phyloP scores from a whole-genome alignment of 2,113 vertebrate species.

The Platichthys flesus region DNA sequence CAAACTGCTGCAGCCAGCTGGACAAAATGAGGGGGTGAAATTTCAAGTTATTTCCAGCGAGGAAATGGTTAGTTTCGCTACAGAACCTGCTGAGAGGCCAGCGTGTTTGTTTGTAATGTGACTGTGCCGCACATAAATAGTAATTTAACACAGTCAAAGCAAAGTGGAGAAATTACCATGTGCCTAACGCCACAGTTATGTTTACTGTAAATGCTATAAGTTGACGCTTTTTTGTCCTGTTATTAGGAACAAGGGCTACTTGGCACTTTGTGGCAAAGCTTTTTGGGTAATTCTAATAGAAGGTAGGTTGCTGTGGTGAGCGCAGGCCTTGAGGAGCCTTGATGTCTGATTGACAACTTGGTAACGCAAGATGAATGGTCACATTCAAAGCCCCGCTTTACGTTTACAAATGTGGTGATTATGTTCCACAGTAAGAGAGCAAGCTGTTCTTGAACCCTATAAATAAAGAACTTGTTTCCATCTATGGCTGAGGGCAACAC shows the following conservation, averaged over 20 bases:
- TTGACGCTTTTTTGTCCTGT: conserved; percentile 35
- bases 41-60: conserved; percentile 24
- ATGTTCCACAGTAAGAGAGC: conserved; percentile 68
- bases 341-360: conserved; percentile 59
- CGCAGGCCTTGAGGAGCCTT: conserved; percentile 60
- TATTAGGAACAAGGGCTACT: conserved; percentile 45
- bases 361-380: conserved; percentile 69
- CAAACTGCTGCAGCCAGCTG: not conserved
- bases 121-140: conserved; percentile 26
- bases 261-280: conserved; percentile 63
- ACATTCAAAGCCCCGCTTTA: conserved; percentile 67
- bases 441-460: conserved; percentile 74
- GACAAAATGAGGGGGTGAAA: conserved; percentile 21
- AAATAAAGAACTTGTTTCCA: conserved; percentile 56
- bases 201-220: conserved; percentile 25
- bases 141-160: conserved; percentile 25
- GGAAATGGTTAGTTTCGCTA: conserved; percentile 36
- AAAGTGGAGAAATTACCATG: conserved; percentile 43
- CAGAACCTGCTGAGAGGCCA: conserved; percentile 15
- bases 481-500: conserved; percentile 21
- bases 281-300: conserved; percentile 54
- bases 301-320: conserved; percentile 56
- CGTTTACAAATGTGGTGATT: conserved; percentile 68
- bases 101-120: conserved; percentile 18
- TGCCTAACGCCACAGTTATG: conserved; percentile 47